Evolutionary conservation across 2,888 invertebrate species (phyloP), one percentile per base, ranked within the genome.

Genomic region (Gastracanthus pulcherrimus): DNA sequence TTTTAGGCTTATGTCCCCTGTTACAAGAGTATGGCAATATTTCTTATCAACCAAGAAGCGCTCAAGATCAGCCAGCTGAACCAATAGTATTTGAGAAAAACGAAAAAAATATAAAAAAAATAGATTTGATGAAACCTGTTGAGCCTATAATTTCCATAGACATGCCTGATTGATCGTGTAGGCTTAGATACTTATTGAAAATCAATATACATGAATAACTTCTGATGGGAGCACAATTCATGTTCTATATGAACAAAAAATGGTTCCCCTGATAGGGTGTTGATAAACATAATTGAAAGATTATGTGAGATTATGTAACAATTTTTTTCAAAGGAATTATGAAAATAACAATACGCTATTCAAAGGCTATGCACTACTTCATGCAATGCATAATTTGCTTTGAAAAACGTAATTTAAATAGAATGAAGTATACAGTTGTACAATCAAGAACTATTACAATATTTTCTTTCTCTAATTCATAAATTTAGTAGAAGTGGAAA

Each of bases 11-110:
- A 16, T 98, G 98, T 92, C 99, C 99, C 0, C 94, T 98, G 84
- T 94, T 99, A 62, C 98, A 99, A 93, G 98, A 99, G 90, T 99
- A 99, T 92, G 99, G 98, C 26, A 99, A 99, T 92, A 98, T 99
- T 86, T 98, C 98, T 6, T 99, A 99, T 92, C 91, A 95, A 94
- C 85, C 96, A 94, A 88, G 91, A 91, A 88, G 90, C 87, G 88
- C 90, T 80, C 87, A 91, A 83, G 89, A 93, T 91, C 89, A 93
- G 91, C 85, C 92, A 89, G 64, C 89, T 80, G 90, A 91, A 88
- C 88, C 92, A 88, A 87, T 93, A 93, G 89, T 87, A 87, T 92
- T 84, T 88, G 93, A 95, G 86, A 95, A 95, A 87, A 93, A 93
- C 75, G 94, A 94, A 84, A 96, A 95, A 89, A 94, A 93, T 86